These are phyloP conservation scores for Aphidoletes aphidimyza DNA, from an alignment of 2,888 invertebrate genomes.

Conservation along the genomic window DNA sequence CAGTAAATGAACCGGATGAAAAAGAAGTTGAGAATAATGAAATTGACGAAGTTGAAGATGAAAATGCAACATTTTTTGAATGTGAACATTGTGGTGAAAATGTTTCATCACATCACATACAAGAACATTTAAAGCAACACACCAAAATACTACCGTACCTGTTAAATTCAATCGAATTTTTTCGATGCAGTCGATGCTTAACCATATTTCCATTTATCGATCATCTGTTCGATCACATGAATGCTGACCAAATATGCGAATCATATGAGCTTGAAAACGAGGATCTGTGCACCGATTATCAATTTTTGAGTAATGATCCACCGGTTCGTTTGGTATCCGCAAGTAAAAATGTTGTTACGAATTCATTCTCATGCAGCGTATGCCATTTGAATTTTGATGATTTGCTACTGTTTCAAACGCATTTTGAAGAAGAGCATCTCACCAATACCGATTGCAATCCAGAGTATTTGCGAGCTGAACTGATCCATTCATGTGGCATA, in stretches of 20 bases:
- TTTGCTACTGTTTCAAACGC: neutral
- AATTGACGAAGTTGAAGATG: neutral
- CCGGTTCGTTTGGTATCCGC: neutral
- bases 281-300: neutral
- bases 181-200: slow-evolving; percentile 54
- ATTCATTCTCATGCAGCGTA: slow-evolving; percentile 6
- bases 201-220: neutral
- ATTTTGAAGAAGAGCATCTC: neutral
- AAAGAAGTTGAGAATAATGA: neutral
- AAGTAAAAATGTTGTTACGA: neutral
- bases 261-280: too few species aligned
- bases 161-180: neutral
- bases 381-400: neutral
- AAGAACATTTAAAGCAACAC: slow-evolving; percentile 8
- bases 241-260: neutral
- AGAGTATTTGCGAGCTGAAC: neutral
- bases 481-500: slow-evolving; percentile 15
- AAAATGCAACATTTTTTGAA: neutral
- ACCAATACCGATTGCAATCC: neutral
- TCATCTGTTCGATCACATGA: neutral
- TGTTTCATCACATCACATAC: neutral
- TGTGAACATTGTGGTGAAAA: neutral
- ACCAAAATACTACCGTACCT: neutral
- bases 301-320: neutral
- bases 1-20: neutral